Percentiles rank a stretch among this genome's conserved stretches.
phyloP scores from a whole-genome alignment of 2,888 invertebrate genomes.

The Amphipoea oculea region DNA sequence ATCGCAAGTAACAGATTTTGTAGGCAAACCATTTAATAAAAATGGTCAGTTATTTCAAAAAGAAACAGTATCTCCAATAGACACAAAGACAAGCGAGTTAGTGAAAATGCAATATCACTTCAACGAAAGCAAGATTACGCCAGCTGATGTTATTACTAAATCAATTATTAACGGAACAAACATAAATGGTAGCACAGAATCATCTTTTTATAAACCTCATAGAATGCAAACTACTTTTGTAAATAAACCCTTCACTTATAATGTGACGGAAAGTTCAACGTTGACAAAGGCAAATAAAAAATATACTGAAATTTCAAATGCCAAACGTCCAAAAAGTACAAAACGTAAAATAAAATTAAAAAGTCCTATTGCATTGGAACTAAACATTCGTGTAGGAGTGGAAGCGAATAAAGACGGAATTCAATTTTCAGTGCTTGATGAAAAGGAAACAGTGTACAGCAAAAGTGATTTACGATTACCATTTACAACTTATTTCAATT shows the following conservation, averaged over 20 bases:
- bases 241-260: background rate
- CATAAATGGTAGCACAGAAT: background rate
- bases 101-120: background rate
- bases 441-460: constrained; percentile 26
- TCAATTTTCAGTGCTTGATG: constrained; percentile 41
- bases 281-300: constrained; percentile 6
- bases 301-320: background rate
- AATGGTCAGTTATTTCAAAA: background rate
- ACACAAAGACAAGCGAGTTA: background rate
- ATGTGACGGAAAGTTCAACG: background rate
- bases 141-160: background rate
- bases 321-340: background rate
- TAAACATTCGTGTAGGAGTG: constrained; percentile 50
- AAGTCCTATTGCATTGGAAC: constrained; percentile 40
- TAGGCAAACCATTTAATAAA: background rate
- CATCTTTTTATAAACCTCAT: background rate
- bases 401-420: constrained; percentile 52
- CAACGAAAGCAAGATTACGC: background rate
- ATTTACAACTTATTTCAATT: background rate
- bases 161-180: background rate
- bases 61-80: background rate
- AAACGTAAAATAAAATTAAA: constrained; percentile 9
- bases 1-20: background rate
- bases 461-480: background rate
- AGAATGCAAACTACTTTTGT: background rate